Evolutionary conservation across 2,888 invertebrate species (phyloP).

Genomic region (Leucoptera coffeella): DNA sequence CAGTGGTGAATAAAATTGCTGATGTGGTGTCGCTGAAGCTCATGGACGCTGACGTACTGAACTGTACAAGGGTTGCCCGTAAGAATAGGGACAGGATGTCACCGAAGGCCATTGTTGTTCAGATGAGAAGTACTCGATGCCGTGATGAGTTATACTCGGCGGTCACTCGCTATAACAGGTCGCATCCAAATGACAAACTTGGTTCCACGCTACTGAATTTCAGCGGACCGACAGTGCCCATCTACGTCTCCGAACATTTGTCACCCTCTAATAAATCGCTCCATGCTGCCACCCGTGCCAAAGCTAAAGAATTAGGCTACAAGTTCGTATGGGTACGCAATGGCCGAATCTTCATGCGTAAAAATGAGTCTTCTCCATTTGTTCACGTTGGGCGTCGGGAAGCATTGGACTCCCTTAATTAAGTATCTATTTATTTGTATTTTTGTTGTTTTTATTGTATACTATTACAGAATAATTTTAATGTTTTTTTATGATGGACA

Average conservation of each 20-base stretch:
- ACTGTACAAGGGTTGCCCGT: constrained; percentile 1
- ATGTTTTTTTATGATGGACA: too few relatives aligned
- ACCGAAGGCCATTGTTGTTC: constrained; percentile 3
- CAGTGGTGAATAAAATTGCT: constrained; percentile 3
- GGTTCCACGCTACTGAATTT: constrained; percentile 1
- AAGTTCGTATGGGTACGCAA: constrained; percentile 3
- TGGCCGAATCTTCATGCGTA: constrained; percentile 1
- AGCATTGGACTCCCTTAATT: too few relatives aligned
- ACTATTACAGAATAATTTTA: too few relatives aligned
- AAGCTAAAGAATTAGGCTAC: constrained; percentile 1
- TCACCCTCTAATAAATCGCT: constrained; percentile 2
- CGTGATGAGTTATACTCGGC: constrained; percentile 1
- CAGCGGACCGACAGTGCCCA: constrained; percentile 2
- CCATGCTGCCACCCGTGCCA: constrained; percentile 3
- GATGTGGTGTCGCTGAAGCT: constrained; percentile 2
- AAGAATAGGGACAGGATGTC: background rate
- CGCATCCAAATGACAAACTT: constrained; percentile 1
- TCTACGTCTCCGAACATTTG: constrained; percentile 7
- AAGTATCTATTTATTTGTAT: too few relatives aligned
- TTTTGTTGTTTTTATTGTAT: too few relatives aligned
- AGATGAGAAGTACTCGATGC: background rate
- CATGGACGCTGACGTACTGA: constrained; percentile 1
- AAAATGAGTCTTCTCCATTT: constrained; percentile 1
- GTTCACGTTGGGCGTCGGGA: too few relatives aligned
- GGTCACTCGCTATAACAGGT: background rate